phyloP scores from a whole-genome alignment of 2,113 vertebrate genomes.

The Euleptes europaea region DNA sequence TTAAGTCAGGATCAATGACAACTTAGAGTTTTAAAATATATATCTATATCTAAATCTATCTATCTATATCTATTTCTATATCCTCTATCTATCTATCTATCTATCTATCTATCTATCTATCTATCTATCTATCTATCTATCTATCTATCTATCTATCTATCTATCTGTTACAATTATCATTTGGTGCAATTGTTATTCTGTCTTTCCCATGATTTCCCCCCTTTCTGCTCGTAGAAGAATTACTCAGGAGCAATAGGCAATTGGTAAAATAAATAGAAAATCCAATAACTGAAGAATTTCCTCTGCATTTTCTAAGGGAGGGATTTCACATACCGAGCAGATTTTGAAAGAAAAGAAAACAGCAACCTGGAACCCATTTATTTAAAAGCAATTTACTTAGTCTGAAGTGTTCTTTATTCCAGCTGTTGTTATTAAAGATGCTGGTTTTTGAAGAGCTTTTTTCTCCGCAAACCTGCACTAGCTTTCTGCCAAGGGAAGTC shows the following conservation, averaged over 20 bases:
- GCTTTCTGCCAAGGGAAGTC: constrained; percentile 46
- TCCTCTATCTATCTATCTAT: no score
- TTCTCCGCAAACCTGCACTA: constrained; percentile 46
- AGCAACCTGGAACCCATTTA: neutral
- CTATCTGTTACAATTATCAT: no score
- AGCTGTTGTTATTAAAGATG: constrained; percentile 56
- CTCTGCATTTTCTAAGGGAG: constrained; percentile 31
- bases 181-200: neutral
- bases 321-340: neutral
- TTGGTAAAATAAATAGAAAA: constrained; percentile 17
- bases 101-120: no score
- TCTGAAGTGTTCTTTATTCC: constrained; percentile 49
- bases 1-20: no score
- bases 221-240: neutral
- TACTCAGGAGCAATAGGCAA: neutral
- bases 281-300: neutral
- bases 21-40: no score
- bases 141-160: no score
- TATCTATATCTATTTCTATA: no score
- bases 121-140: no score
- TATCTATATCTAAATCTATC: no score
- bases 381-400: constrained; percentile 61
- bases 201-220: neutral
- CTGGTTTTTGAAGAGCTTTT: constrained; percentile 43
- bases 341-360: constrained; percentile 22